A percentile compares a stretch with the other conserved stretches of the same genome.
Evolutionary conservation across 1,140 invertebrate species (phyloP).

Genomic region (Melipona quadrifasciata): DNA sequence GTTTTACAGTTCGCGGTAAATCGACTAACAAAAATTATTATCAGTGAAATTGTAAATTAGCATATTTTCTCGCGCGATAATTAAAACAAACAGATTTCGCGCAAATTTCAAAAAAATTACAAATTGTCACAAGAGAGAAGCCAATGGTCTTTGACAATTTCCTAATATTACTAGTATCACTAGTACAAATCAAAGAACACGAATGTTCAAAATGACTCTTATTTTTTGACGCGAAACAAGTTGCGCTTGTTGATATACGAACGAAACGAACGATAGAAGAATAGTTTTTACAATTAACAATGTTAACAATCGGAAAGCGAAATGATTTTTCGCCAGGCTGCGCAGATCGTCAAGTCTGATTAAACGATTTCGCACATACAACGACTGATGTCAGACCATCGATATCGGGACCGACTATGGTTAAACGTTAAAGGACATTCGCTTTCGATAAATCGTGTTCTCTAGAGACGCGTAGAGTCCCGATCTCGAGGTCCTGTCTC

Average conservation of each 20-base stretch:
- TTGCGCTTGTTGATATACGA: not conserved
- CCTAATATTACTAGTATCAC: not conserved
- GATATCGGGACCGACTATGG: not conserved
- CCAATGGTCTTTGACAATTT: not conserved
- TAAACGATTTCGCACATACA: constrained; percentile 10
- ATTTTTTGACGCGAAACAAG: not conserved
- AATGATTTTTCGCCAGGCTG: not conserved
- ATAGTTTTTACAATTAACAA: not conserved
- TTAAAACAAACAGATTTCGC: not conserved
- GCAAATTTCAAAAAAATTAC: not conserved
- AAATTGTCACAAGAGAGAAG: not conserved
- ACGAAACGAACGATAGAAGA: not conserved
- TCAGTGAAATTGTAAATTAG: not conserved
- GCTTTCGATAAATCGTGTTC: constrained; percentile 12
- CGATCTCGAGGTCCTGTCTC: not conserved
- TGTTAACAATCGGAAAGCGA: not conserved
- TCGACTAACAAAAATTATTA: no score
- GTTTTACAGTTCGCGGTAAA: no score
- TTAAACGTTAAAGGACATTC: constrained; percentile 25
- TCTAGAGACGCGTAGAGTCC: not conserved
- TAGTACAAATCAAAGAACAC: not conserved
- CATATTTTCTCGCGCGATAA: not conserved
- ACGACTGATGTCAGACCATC: constrained; percentile 31
- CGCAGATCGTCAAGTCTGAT: not conserved
- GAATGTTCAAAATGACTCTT: not conserved